These are phyloP conservation scores for Rotaria magnacalcarata DNA, from an alignment of 2,888 invertebrate genomes.

Conservation along the genomic window DNA sequence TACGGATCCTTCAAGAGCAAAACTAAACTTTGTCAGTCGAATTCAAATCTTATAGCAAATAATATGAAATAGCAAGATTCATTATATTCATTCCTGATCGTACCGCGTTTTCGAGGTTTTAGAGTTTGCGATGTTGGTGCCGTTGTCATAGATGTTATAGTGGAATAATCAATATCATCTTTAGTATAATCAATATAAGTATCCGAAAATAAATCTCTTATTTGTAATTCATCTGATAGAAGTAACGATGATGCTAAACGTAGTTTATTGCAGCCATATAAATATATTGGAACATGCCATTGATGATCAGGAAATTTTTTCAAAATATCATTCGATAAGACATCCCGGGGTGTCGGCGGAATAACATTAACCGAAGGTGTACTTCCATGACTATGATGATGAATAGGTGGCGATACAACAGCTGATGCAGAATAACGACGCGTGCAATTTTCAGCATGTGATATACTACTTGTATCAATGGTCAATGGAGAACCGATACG, in stretches of 20 bases:
- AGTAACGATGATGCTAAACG: slow-evolving; percentile 20
- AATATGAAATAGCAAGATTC: not conserved
- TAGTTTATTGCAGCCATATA: slow-evolving; percentile 8
- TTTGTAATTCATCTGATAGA: not conserved
- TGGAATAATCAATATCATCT: not conserved
- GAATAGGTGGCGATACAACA: not conserved
- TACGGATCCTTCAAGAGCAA: too few species aligned
- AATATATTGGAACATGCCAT: slow-evolving; percentile 7
- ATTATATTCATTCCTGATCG: too few species aligned
- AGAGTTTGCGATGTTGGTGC: not conserved
- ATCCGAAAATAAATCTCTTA: not conserved
- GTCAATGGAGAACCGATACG: slow-evolving; percentile 18
- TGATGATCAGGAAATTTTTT: not conserved
- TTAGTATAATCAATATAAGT: not conserved
- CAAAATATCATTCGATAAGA: not conserved
- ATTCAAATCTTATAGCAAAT: too few species aligned
- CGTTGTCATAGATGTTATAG: not conserved
- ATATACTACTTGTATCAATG: not conserved
- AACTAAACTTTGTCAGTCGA: too few species aligned
- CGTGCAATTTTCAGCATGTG: not conserved
- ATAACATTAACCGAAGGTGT: not conserved
- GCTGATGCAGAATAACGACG: slow-evolving; percentile 30
- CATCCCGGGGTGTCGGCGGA: not conserved
- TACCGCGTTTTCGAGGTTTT: slow-evolving; percentile 9
- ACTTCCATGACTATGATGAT: not conserved